Evolutionary conservation across 1,140 invertebrate species (phyloP).

Genomic region (Drosophila elegans): DNA sequence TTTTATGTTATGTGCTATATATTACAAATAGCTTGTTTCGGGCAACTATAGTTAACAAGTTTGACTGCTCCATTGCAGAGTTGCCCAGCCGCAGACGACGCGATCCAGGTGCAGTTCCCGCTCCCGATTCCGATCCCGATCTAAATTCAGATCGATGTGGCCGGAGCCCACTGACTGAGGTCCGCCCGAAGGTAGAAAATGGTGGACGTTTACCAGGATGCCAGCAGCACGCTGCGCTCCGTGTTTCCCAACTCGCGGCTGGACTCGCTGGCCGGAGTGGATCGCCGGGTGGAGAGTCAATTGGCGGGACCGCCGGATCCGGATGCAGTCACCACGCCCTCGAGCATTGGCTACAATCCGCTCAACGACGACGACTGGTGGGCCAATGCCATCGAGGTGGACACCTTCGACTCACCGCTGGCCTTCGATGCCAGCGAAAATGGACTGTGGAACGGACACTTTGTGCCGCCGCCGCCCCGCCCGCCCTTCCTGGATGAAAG

Average conservation of each 20-base stretch:
- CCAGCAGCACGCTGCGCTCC: constrained; percentile 72
- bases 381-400: constrained; percentile 84
- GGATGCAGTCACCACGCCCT: constrained; percentile 18
- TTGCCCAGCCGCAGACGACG: constrained; percentile 11
- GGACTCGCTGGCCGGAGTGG: constrained; percentile 62
- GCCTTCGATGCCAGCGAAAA: constrained; percentile 87
- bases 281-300: constrained; percentile 53
- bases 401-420: constrained; percentile 85
- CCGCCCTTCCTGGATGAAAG: constrained; percentile 88
- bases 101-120: background rate
- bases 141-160: constrained; percentile 31
- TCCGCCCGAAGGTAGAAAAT: constrained; percentile 61
- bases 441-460: constrained; percentile 88
- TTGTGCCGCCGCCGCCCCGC: constrained; percentile 89
- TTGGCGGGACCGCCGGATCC: constrained; percentile 50
- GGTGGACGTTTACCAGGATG: constrained; percentile 77
- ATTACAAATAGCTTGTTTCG: constrained; percentile 5
- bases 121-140: background rate
- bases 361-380: constrained; percentile 80
- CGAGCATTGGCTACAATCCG: constrained; percentile 62
- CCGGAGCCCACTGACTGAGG: constrained; percentile 30
- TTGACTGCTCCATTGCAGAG: constrained; percentile 22
- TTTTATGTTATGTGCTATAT: constrained; percentile 7
- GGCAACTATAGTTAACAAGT: constrained; percentile 29
- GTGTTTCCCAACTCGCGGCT: constrained; percentile 80